Evolutionary conservation across 2,888 invertebrate genomes (phyloP).

Genomic region (Nymphalis polychloros): DNA sequence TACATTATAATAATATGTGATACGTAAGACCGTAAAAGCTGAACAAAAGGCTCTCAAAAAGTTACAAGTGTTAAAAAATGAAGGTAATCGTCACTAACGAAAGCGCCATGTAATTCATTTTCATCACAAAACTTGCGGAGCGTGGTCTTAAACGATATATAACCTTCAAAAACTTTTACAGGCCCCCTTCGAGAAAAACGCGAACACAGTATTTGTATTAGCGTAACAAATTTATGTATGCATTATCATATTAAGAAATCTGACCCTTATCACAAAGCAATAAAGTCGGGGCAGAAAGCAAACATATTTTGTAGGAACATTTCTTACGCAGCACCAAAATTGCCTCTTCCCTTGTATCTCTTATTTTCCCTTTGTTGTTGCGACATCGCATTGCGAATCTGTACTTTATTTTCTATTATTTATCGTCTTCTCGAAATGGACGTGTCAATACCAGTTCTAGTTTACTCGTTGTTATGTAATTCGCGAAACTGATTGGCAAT

Average conservation of each 20-base stretch:
- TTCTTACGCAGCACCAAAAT: constrained; percentile 65
- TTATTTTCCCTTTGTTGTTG: constrained; percentile 62
- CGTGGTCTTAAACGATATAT: constrained; percentile 52
- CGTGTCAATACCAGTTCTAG: constrained; percentile 40
- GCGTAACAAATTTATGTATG: constrained; percentile 43
- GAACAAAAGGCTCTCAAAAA: constrained; percentile 3
- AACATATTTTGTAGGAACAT: constrained; percentile 38
- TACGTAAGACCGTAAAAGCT: not conserved
- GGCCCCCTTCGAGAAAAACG: constrained; percentile 51
- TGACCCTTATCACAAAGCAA: constrained; percentile 41
- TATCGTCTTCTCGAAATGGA: constrained; percentile 38
- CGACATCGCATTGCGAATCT: constrained; percentile 55
- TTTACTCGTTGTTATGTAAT: constrained; percentile 34
- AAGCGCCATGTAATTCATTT: constrained; percentile 45
- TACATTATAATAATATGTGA: not conserved
- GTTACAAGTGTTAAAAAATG: constrained; percentile 24
- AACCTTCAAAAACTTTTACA: constrained; percentile 53
- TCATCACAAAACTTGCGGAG: constrained; percentile 43
- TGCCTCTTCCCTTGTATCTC: constrained; percentile 68
- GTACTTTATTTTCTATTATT: constrained; percentile 57
- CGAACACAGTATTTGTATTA: constrained; percentile 57
- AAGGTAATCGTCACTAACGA: constrained; percentile 35
- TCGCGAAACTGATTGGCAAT: constrained; percentile 3
- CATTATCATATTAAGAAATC: constrained; percentile 31
- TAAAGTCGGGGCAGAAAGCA: constrained; percentile 42